Evolutionary conservation across 2,797 vertebrate species (phyloP).

Genomic region (Sebastes wilsoni): DNA sequence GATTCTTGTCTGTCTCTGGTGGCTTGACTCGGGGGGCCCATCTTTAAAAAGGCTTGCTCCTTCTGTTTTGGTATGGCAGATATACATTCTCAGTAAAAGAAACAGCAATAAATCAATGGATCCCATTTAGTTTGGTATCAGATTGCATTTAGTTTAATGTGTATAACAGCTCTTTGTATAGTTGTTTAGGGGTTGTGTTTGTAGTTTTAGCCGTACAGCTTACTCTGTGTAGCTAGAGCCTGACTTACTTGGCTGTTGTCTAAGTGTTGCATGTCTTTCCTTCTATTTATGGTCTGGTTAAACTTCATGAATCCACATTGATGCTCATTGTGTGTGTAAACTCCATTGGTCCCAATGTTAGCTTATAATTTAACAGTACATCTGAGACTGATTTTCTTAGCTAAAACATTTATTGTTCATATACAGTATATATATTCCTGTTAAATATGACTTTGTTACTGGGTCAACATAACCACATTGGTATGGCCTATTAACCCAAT

Average conservation of each 20-base stretch:
- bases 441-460: too few relatives aligned
- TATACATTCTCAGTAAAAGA: constrained; percentile 14
- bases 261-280: not conserved
- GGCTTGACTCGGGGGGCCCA: constrained; percentile 23
- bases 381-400: not conserved
- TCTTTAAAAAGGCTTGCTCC: constrained; percentile 35
- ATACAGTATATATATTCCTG: not conserved
- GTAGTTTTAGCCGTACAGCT: not conserved
- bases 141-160: not conserved
- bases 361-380: not conserved
- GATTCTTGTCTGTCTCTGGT: constrained; percentile 47
- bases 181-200: not conserved
- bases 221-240: not conserved
- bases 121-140: not conserved
- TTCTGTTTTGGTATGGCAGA: constrained; percentile 39
- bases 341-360: not conserved
- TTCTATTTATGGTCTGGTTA: not conserved
- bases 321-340: not conserved
- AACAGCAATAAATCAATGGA: constrained; percentile 1
- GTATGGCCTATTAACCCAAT: too few relatives aligned
- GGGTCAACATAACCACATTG: too few relatives aligned
- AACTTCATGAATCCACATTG: not conserved
- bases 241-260: not conserved
- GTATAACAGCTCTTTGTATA: not conserved
- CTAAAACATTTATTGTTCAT: not conserved